Evolutionary conservation across 2,113 vertebrate genomes (phyloP).

Genomic region (Ornithorhynchus anatinus): DNA sequence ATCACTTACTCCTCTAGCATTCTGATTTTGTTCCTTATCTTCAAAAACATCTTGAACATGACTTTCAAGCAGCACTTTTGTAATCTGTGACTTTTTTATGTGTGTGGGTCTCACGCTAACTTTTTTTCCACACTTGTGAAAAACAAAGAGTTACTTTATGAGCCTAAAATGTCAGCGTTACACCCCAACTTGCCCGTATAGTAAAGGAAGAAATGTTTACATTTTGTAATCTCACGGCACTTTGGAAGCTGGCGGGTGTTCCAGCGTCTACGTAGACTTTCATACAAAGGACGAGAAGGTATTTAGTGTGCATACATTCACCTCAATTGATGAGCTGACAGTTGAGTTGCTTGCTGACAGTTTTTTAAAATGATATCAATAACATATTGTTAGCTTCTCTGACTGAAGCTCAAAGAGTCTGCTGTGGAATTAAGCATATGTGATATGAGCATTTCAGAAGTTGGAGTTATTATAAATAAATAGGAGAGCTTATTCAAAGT

Average conservation of each 20-base stretch:
- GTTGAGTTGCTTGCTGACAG: constrained; percentile 85
- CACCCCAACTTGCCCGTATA: background rate
- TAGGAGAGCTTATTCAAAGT: constrained; percentile 52
- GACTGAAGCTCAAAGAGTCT: constrained; percentile 61
- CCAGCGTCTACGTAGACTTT: constrained; percentile 70
- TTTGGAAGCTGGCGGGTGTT: constrained; percentile 47
- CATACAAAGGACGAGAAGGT: constrained; percentile 70
- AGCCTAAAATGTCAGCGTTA: background rate
- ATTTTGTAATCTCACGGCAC: constrained; percentile 29
- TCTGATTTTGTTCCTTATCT: background rate
- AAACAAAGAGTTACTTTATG: constrained; percentile 1
- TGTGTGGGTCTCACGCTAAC: background rate
- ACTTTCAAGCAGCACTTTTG: background rate
- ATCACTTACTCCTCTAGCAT: background rate
- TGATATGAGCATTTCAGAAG: constrained; percentile 50
- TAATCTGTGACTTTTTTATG: background rate
- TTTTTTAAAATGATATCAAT: constrained; percentile 83
- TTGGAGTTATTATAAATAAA: constrained; percentile 48
- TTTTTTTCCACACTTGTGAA: background rate
- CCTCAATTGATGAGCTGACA: constrained; percentile 77
- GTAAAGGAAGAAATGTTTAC: constrained; percentile 38
- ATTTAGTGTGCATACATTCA: constrained; percentile 65
- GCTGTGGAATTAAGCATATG: constrained; percentile 63
- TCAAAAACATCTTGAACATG: background rate
- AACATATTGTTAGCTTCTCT: constrained; percentile 78